A percentile compares a stretch with the other conserved stretches of the same genome.
These are phyloP conservation scores for Plestiodon gilberti DNA, from an alignment of 2,113 vertebrate genomes.

Conservation along the genomic window DNA sequence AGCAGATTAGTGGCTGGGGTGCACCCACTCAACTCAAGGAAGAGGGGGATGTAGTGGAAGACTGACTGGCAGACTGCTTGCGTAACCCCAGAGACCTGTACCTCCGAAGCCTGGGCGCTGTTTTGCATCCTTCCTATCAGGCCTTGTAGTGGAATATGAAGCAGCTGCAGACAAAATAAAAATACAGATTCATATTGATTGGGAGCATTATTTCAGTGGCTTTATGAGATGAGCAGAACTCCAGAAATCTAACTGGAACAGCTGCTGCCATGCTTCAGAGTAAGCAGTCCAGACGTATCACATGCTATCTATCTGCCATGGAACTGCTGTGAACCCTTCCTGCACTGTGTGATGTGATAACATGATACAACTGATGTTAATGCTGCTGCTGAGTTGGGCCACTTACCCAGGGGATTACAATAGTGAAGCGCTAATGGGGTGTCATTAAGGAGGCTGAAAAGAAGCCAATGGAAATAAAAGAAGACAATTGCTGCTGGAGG, in stretches of 20 bases:
- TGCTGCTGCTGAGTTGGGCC: constrained; percentile 45
- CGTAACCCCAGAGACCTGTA: neutral
- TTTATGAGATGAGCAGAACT: neutral
- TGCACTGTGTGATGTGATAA: constrained; percentile 55
- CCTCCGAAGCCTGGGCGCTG: neutral
- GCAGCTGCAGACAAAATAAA: constrained; percentile 36
- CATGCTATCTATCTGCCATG: constrained; percentile 38
- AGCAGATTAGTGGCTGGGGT: neutral
- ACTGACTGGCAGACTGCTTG: neutral
- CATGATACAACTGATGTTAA: constrained; percentile 47
- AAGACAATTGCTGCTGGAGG: constrained; percentile 22
- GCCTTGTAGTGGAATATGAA: neutral
- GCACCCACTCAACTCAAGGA: too few species aligned
- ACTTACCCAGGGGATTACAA: constrained; percentile 52
- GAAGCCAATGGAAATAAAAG: constrained; percentile 39
- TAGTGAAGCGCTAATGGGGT: constrained; percentile 40
- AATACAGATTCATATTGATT: neutral
- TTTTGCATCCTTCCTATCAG: neutral
- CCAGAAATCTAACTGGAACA: constrained; percentile 35
- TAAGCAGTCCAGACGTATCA: constrained; percentile 60
- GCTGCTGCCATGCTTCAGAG: constrained; percentile 38
- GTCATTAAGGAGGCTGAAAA: constrained; percentile 48
- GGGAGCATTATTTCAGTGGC: neutral
- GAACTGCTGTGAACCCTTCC: constrained; percentile 61
- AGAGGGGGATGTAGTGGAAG: too few species aligned